These are phyloP conservation scores for Rhinoderma darwinii DNA, from an alignment of 2,113 vertebrate genomes.

Conservation along the genomic window DNA sequence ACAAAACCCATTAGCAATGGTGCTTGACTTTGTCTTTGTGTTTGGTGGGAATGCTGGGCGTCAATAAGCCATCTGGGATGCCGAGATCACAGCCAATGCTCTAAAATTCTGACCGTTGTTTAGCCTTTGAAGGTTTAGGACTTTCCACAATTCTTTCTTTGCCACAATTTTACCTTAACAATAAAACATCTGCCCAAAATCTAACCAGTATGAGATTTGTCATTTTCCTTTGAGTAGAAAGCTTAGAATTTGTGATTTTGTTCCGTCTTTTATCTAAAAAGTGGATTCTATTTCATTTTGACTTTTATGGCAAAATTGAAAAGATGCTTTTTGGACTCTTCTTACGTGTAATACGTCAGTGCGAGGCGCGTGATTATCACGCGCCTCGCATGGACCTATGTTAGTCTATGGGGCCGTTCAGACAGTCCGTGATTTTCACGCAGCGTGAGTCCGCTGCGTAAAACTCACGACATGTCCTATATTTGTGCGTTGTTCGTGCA, in stretches of 20 bases:
- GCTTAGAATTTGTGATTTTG: conserved; percentile 3
- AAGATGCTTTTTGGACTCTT: background rate
- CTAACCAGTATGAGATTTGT: background rate
- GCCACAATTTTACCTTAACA: conserved; percentile 44
- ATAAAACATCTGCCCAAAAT: conserved; percentile 70
- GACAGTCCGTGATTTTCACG: too few relatives aligned
- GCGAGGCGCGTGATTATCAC: too few relatives aligned
- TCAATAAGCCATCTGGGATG: conserved; percentile 85
- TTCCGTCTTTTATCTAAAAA: conserved; percentile 5
- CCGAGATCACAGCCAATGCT: conserved; percentile 51
- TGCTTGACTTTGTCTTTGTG: conserved; percentile 76
- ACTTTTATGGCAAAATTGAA: conserved; percentile 17
- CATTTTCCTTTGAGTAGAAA: background rate
- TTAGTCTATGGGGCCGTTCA: too few relatives aligned
- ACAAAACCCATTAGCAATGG: conserved; percentile 77
- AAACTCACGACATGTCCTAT: too few relatives aligned
- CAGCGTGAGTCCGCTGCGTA: too few relatives aligned
- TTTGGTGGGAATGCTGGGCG: conserved; percentile 69
- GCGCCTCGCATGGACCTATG: too few relatives aligned
- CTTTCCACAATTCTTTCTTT: conserved; percentile 50
- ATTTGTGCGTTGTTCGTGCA: too few relatives aligned
- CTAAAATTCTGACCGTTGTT: conserved; percentile 13
- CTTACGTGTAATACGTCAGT: too few relatives aligned
- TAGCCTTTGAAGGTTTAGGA: conserved; percentile 59
- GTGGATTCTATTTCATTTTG: background rate